Evolutionary conservation across 2,888 invertebrate species (phyloP).

Genomic region (Lamellibrachia satsuma): DNA sequence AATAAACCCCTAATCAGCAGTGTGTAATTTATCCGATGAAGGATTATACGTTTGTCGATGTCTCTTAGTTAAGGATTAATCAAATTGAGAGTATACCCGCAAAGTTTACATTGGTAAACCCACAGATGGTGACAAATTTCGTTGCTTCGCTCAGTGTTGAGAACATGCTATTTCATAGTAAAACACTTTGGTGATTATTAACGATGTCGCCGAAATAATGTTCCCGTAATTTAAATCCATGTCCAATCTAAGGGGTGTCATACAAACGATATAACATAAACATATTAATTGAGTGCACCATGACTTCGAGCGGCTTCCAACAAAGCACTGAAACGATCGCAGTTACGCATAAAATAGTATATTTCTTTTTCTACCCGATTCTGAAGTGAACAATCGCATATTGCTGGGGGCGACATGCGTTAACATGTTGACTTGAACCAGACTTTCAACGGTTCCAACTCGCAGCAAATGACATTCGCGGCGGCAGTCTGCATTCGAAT

Average conservation of each 20-base stretch:
- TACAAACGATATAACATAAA: background rate
- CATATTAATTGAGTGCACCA: background rate
- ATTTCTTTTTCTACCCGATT: background rate
- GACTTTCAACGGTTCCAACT: background rate
- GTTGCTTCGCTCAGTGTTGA: background rate
- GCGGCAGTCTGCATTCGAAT: background rate
- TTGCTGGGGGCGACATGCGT: background rate
- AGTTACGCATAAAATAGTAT: background rate
- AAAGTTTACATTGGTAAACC: background rate
- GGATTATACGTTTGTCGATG: background rate
- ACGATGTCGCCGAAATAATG: background rate
- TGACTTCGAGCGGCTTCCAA: background rate
- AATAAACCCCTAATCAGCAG: background rate
- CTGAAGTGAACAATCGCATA: background rate
- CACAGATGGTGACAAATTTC: background rate
- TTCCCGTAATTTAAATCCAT: background rate
- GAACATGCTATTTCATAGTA: background rate
- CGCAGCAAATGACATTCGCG: background rate
- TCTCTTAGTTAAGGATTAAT: background rate
- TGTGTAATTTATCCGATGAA: background rate
- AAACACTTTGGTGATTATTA: background rate
- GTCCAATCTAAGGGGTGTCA: background rate
- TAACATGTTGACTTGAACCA: background rate
- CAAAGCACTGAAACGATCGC: background rate
- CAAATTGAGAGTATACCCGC: background rate